phyloP scores from a whole-genome alignment of 1,140 invertebrate genomes.

The Teleogryllus occipitalis region DNA sequence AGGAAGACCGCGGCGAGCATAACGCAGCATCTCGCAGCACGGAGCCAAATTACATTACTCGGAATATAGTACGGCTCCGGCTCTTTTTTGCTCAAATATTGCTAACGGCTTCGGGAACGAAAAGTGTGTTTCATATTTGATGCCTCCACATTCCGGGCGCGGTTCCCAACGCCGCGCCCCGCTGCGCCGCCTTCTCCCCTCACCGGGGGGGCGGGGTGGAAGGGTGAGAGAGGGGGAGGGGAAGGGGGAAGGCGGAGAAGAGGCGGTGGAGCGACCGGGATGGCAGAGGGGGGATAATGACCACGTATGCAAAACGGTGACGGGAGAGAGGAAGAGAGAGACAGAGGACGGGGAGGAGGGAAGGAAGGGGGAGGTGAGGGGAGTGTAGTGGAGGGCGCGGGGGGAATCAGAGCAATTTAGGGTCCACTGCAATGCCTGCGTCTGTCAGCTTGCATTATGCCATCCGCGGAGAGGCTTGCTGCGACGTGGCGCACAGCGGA shows the following conservation, averaged over 20 bases:
- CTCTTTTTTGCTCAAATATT: too few relatives aligned
- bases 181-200: neutral
- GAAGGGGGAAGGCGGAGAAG: neutral
- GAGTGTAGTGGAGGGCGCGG: too few relatives aligned
- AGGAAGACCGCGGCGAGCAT: too few relatives aligned
- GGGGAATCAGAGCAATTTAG: too few relatives aligned
- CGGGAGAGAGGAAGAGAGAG: too few relatives aligned
- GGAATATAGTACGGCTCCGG: neutral
- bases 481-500: too few relatives aligned
- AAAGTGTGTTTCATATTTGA: constrained; percentile 1
- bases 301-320: neutral
- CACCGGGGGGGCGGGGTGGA: neutral
- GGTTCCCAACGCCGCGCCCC: neutral
- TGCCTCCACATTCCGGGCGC: neutral
- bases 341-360: too few relatives aligned
- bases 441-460: neutral
- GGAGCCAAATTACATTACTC: neutral
- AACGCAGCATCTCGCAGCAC: neutral
- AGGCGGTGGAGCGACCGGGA: too few relatives aligned
- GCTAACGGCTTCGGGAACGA: neutral
- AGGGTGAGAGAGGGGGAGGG: neutral
- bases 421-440: neutral
- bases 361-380: too few relatives aligned
- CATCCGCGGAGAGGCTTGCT: neutral
- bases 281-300: neutral